Evolutionary conservation across 2,888 invertebrate species (phyloP).

Genomic region (Bellardia bayeri): DNA sequence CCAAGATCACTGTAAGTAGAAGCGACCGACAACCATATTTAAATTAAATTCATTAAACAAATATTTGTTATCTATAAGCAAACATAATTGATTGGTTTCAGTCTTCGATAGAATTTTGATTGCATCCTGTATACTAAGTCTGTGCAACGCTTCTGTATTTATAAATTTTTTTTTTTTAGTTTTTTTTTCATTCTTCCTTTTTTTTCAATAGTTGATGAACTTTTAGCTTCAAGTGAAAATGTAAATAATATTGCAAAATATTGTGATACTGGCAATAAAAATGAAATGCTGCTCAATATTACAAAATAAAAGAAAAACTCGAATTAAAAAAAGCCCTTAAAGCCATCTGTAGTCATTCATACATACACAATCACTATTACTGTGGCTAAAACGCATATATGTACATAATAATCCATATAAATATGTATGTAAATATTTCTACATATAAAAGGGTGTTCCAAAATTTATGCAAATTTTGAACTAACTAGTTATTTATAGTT

Average conservation of each 20-base stretch:
- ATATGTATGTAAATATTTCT: too few relatives aligned
- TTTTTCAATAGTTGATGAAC: slow-evolving; percentile 20
- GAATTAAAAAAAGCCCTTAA: slow-evolving; percentile 48
- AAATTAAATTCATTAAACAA: too few relatives aligned
- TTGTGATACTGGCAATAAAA: slow-evolving; percentile 21
- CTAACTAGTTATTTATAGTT: too few relatives aligned
- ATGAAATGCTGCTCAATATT: neutral
- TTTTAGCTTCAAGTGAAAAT: slow-evolving; percentile 47
- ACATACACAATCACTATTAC: slow-evolving; percentile 2
- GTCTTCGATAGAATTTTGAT: too few relatives aligned
- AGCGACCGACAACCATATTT: too few relatives aligned
- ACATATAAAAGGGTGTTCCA: too few relatives aligned
- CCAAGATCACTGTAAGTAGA: too few relatives aligned
- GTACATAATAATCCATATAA: neutral
- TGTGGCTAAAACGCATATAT: neutral
- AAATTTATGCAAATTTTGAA: too few relatives aligned
- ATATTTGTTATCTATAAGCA: too few relatives aligned
- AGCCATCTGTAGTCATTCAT: slow-evolving; percentile 35
- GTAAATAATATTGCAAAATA: slow-evolving; percentile 55
- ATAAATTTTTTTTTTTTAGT: neutral
- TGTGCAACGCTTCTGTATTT: neutral
- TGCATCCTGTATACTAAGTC: neutral
- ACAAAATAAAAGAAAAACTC: slow-evolving; percentile 12
- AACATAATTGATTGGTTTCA: too few relatives aligned
- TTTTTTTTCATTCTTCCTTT: neutral